Evolutionary conservation across 2,113 vertebrate genomes (phyloP).

Genomic region (Calidris pugnax): DNA sequence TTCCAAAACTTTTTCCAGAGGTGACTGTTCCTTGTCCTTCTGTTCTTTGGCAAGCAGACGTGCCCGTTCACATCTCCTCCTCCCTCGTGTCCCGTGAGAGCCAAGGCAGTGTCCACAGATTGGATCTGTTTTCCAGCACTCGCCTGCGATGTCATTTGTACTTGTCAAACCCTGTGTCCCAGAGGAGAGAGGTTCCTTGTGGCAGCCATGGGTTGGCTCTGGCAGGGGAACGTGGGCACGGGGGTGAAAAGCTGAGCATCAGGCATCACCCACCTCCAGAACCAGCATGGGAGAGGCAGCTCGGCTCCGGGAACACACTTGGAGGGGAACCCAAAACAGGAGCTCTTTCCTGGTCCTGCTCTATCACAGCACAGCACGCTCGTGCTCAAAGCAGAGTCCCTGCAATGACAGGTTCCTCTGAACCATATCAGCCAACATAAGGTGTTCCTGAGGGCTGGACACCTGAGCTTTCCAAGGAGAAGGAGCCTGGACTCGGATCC

Average conservation of each 20-base stretch:
- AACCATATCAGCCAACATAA: accelerated
- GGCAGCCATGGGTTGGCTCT: background rate
- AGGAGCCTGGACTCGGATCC: background rate
- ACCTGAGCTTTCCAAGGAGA: background rate
- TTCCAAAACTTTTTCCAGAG: background rate
- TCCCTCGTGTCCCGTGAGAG: background rate
- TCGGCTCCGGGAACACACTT: background rate
- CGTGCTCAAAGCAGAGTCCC: background rate
- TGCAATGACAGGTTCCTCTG: background rate
- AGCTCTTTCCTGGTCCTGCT: background rate
- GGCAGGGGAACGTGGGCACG: background rate
- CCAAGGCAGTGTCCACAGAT: background rate
- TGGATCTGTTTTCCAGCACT: background rate
- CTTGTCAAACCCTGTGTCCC: background rate
- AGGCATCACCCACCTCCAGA: background rate
- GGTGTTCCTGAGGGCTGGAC: background rate
- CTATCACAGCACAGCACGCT: background rate
- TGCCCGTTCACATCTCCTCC: background rate
- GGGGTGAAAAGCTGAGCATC: background rate
- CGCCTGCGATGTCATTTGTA: background rate
- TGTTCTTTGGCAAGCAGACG: background rate
- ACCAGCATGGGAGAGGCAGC: background rate
- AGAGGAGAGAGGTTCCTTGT: background rate
- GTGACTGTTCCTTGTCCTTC: background rate
- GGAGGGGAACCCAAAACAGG: background rate